Conservation (phyloP, 2,888 invertebrate genomes). For the Lepetodrilus schrolli region DNA sequence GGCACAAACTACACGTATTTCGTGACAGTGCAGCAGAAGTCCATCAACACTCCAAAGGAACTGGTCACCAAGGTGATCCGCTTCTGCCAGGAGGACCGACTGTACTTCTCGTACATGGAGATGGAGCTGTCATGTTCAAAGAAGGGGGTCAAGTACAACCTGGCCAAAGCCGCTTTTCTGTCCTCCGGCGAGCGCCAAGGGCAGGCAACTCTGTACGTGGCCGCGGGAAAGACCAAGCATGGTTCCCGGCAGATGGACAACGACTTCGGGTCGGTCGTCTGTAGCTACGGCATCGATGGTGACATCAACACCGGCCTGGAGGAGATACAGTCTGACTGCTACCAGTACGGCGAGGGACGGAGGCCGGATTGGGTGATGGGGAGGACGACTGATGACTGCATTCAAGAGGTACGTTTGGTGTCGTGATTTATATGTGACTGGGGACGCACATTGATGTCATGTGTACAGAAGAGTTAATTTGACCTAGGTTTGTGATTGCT, state of each 20-base stretch:
- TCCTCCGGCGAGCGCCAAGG: not conserved
- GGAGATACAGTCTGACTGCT: conserved; percentile 39
- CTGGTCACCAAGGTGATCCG: conserved; percentile 67
- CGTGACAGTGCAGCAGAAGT: conserved; percentile 63
- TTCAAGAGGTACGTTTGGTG: not conserved
- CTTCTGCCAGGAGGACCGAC: conserved; percentile 66
- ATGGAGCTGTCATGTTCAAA: conserved; percentile 59
- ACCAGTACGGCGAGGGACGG: conserved; percentile 19
- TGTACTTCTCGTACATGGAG: conserved; percentile 72
- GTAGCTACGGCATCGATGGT: conserved; percentile 41
- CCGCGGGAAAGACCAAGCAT: conserved; percentile 6
- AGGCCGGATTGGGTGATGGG: conserved; percentile 24
- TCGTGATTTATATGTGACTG: too few species aligned
- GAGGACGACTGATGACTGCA: not conserved
- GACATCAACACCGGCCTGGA: conserved; percentile 31
- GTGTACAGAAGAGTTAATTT: too few species aligned
- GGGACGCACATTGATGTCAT: too few species aligned
- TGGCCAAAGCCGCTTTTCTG: conserved; percentile 46
- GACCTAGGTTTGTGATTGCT: too few species aligned
- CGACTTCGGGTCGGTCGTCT: conserved; percentile 39
- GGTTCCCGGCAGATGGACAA: not conserved
- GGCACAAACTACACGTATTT: conserved; percentile 67
- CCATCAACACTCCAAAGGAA: not conserved
- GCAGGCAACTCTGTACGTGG: conserved; percentile 31
- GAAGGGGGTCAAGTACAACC: conserved; percentile 38